These are phyloP conservation scores for Chelonia mydas DNA, from an alignment of 2,797 vertebrate genomes.

Conservation along the genomic window DNA sequence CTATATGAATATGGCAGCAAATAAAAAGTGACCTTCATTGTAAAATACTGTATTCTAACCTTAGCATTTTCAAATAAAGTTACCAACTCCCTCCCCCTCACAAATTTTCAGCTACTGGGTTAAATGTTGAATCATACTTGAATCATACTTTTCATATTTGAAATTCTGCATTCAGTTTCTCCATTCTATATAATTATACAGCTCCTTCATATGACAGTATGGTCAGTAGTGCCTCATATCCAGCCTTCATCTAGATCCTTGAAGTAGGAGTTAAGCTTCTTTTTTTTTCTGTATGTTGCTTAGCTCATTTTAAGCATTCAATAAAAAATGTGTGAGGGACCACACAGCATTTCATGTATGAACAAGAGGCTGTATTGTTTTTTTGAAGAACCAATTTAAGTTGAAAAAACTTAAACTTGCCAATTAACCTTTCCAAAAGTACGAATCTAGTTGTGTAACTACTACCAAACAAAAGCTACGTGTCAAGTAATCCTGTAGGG, in stretches of 20 bases:
- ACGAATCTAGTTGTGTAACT: background rate
- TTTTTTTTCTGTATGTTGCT: fast-evolving
- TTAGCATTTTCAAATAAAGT: background rate
- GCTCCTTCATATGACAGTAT: background rate
- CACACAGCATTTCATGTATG: background rate
- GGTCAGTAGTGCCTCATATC: background rate
- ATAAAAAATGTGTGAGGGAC: background rate
- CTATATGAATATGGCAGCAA: background rate
- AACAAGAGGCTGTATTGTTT: background rate
- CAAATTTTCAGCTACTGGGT: fast-evolving
- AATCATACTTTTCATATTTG: background rate
- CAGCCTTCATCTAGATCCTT: background rate
- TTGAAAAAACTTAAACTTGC: background rate
- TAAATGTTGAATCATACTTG: background rate
- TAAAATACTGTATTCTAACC: background rate
- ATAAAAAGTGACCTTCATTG: background rate
- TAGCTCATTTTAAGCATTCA: background rate
- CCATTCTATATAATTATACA: fast-evolving
- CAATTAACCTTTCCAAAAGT: background rate
- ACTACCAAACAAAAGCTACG: background rate
- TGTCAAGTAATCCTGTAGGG: background rate
- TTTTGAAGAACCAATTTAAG: background rate
- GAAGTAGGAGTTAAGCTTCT: background rate
- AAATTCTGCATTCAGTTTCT: background rate
- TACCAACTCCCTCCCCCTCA: background rate